Conservation (phyloP, 2,113 vertebrate species). For the zebrafish (Danio rerio) region GRCz12tu NC_133186.1:30707001-30707500, state of each 20-base stretch:
- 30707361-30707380: conserved; percentile 77
- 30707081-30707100: conserved; percentile 75
- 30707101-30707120: too few species aligned
- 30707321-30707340: conserved; percentile 80
- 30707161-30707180: conserved; percentile 80
- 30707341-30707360: conserved; percentile 72
- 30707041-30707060: conserved; percentile 84
- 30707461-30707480: conserved; percentile 77
- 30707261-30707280: neutral
- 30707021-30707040: conserved; percentile 68
- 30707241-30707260: neutral
- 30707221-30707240: conserved; percentile 77
- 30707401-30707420: conserved; percentile 77
- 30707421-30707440: conserved; percentile 73
- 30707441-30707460: conserved; percentile 84
- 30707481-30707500: conserved; percentile 67
- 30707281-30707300: neutral
- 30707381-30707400: conserved; percentile 79
- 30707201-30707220: conserved; percentile 81
- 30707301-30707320: conserved; percentile 72
- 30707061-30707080: conserved; percentile 81
- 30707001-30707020: conserved; percentile 78
- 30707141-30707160: conserved; percentile 55
- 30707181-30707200: conserved; percentile 75
- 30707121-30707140: neutral